Evolutionary conservation across 2,113 vertebrate species (phyloP).

Genomic region (Carollia perspicillata): DNA sequence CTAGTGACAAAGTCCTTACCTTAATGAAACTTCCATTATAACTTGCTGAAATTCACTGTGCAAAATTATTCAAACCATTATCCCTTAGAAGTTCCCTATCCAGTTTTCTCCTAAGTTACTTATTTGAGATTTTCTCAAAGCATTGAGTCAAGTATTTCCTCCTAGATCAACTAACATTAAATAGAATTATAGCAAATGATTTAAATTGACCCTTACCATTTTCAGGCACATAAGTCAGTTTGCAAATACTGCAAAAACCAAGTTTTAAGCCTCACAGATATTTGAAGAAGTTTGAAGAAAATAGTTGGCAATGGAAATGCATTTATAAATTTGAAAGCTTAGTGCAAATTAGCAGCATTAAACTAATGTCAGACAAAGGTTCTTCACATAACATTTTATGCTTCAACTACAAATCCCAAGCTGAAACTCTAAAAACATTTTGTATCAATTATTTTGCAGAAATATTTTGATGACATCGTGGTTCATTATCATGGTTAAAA

Average conservation of each 20-base stretch:
- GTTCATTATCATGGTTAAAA: conserved; percentile 22
- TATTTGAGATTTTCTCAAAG: too few species aligned
- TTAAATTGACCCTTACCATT: not conserved
- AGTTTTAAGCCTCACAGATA: not conserved
- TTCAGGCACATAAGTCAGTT: not conserved
- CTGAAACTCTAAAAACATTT: conserved; percentile 34
- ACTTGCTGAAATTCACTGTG: conserved; percentile 5
- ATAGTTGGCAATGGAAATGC: not conserved
- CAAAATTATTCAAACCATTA: not conserved
- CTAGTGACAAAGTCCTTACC: not conserved
- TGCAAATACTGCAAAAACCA: not conserved
- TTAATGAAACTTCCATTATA: not conserved
- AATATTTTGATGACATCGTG: conserved; percentile 38
- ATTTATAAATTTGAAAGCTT: not conserved
- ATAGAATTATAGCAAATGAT: not conserved
- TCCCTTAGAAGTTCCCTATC: not conserved
- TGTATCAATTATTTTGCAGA: conserved; percentile 30
- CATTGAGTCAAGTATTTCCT: not conserved
- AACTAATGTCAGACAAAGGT: not conserved
- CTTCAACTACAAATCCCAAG: not conserved
- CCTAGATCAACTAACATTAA: not conserved
- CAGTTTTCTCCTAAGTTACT: not conserved
- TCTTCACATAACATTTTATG: not conserved
- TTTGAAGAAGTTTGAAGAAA: conserved; percentile 19
- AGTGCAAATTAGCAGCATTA: not conserved